Base-by-base conservation (phyloP, 2,888 invertebrate genomes). In the Papilio protenor region DNA sequence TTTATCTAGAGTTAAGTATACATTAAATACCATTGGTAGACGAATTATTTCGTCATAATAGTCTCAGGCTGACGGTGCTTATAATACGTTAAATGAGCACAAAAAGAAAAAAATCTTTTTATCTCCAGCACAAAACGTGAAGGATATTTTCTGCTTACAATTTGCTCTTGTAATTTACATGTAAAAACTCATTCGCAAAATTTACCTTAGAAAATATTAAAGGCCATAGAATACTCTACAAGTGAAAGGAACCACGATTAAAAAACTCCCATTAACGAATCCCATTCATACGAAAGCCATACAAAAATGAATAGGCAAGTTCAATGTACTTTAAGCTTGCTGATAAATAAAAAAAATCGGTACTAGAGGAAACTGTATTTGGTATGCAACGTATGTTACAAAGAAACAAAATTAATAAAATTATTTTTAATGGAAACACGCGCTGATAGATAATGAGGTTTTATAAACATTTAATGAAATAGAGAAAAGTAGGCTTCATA, bases 251-350 rank as follows among this genome's bases (percentile, higher is more conserved):
- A 73, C 18, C 73, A 21, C 33, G 57, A 45, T 45, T 73, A 73
- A 59, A 73, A 73, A 73, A 61, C 61, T 59, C 45, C 73, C 73
- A 59, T 73, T 59, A 55, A 73, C 33, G 73, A 57, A 73, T 45
- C 73, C 73, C 59, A 59, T 73, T 73, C 73, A 73, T 57, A 57
- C 16, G 73, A 59, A 73, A 59, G 73, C 73, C 57, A 59, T 73
- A 45, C 57, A 27, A 73, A 57, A 59, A 73, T 73, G 73, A 59
- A 73, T 73, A 45, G 40, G 40, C n/a, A 21, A 16, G 45, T 71
- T 71, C 70, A 71, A 71, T 49, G 47, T 49, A 71, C 49, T 49
- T 49, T 71, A 71, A 40, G 8, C 21, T 23, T 14, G 47, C 16
- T 49, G 23, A 71, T 71, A 49, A 71, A 71, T 49, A 71, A 71